Evolutionary conservation across 2,888 invertebrate genomes (phyloP).

Genomic region (Ferrisia virgata): DNA sequence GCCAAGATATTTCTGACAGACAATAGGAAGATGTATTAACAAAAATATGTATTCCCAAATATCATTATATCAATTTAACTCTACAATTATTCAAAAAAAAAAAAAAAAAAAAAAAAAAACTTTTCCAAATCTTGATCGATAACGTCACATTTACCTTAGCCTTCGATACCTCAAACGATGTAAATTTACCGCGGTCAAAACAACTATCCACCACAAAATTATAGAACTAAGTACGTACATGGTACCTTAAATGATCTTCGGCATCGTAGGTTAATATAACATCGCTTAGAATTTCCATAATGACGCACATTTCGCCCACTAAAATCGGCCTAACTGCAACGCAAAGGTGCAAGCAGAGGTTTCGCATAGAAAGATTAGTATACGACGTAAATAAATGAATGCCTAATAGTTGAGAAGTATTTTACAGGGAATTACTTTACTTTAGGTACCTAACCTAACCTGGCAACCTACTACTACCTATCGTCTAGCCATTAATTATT

Average conservation of each 20-base stretch:
- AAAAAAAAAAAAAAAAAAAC: too few species aligned
- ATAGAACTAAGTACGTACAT: background rate
- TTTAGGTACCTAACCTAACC: too few species aligned
- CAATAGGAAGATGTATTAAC: too few species aligned
- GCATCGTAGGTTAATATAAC: background rate
- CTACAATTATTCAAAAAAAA: too few species aligned
- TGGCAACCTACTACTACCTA: too few species aligned
- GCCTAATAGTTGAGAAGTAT: conserved; percentile 10
- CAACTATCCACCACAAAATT: background rate
- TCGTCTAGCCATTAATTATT: conserved; percentile 1
- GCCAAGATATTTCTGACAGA: too few species aligned
- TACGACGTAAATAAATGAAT: background rate
- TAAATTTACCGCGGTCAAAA: too few species aligned
- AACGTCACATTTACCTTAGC: too few species aligned
- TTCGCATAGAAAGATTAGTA: background rate
- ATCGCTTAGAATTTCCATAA: background rate
- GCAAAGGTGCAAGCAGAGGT: background rate
- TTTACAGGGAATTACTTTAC: conserved; percentile 6
- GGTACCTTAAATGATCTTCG: background rate
- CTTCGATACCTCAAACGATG: too few species aligned
- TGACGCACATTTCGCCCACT: background rate
- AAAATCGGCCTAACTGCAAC: background rate
- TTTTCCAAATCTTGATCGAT: too few species aligned
- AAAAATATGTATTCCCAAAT: too few species aligned
- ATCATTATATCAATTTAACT: too few species aligned